These are phyloP conservation scores for Dromius quadrimaculatus DNA, from an alignment of 2,888 invertebrate species.

Conservation along the genomic window DNA sequence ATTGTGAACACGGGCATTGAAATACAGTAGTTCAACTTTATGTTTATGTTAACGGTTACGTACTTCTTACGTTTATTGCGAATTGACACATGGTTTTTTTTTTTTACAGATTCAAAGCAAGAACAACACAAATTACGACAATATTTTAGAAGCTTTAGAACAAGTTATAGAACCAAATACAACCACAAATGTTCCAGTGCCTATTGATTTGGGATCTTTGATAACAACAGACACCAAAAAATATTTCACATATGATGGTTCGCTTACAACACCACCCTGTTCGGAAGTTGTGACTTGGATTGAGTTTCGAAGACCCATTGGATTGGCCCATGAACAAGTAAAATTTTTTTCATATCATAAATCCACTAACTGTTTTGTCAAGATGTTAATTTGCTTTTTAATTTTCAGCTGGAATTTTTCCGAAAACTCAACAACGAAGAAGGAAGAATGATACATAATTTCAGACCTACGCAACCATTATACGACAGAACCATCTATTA, in stretches of 20 bases:
- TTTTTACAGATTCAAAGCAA: slow-evolving; percentile 37
- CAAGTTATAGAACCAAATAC: slow-evolving; percentile 71
- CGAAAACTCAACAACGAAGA: slow-evolving; percentile 75
- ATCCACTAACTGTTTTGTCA: background rate
- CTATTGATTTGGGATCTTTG: slow-evolving; percentile 71
- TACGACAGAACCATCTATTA: slow-evolving; percentile 71
- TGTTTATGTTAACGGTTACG: too few species aligned
- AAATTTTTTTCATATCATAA: slow-evolving; percentile 35
- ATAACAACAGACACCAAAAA: slow-evolving; percentile 70
- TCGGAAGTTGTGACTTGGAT: slow-evolving; percentile 89
- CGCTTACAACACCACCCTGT: slow-evolving; percentile 88
- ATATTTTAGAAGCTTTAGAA: slow-evolving; percentile 71
- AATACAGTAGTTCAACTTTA: too few species aligned
- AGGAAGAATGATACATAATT: slow-evolving; percentile 82
- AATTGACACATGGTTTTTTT: slow-evolving; percentile 48
- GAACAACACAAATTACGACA: slow-evolving; percentile 69
- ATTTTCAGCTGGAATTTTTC: slow-evolving; percentile 78
- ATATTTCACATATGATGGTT: slow-evolving; percentile 89
- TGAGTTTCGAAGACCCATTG: slow-evolving; percentile 81
- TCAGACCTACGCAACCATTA: slow-evolving; percentile 84
- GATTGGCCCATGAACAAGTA: slow-evolving; percentile 76
- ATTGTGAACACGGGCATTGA: too few species aligned
- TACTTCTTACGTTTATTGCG: background rate
- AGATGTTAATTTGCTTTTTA: background rate
- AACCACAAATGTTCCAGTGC: slow-evolving; percentile 67